These are phyloP conservation scores for Pelochelys cantorii DNA, from an alignment of 2,797 vertebrate genomes.

Conservation along the genomic window DNA sequence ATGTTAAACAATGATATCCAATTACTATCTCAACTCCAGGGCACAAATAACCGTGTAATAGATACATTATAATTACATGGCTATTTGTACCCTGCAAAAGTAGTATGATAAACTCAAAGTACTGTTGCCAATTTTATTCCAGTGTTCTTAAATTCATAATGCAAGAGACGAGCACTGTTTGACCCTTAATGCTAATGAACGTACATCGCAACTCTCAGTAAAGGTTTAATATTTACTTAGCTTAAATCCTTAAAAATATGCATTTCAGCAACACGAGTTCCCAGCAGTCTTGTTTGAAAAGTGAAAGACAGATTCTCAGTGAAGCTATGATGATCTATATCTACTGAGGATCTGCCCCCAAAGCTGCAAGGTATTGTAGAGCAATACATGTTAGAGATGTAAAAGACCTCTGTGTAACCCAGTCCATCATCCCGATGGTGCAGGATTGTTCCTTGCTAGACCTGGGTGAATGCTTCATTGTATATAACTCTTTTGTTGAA, in stretches of 20 bases:
- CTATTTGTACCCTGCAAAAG: slow-evolving; percentile 67
- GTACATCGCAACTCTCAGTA: slow-evolving; percentile 45
- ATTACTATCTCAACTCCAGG: slow-evolving; percentile 67
- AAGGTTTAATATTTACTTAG: slow-evolving; percentile 42
- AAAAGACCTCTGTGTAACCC: background rate
- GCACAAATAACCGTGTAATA: slow-evolving; percentile 68
- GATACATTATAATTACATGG: slow-evolving; percentile 73
- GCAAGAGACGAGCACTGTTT: slow-evolving; percentile 52
- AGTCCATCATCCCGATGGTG: background rate
- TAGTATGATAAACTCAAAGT: slow-evolving; percentile 64
- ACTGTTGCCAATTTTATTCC: slow-evolving; percentile 65
- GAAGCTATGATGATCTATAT: background rate
- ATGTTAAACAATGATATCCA: slow-evolving; percentile 65
- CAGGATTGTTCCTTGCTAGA: background rate
- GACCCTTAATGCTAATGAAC: slow-evolving; percentile 52
- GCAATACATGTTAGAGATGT: background rate
- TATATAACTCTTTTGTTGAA: background rate
- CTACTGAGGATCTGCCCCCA: background rate
- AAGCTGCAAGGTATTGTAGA: background rate
- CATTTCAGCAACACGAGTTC: slow-evolving; percentile 2
- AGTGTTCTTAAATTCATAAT: slow-evolving; percentile 58
- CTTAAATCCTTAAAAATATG: slow-evolving; percentile 56
- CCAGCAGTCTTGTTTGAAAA: background rate
- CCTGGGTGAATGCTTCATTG: background rate
- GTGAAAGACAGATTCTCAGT: background rate